A percentile compares a stretch with the other conserved stretches of the same genome.
phyloP scores from a whole-genome alignment of 2,888 invertebrate genomes.

The Xestia sexstrigata region DNA sequence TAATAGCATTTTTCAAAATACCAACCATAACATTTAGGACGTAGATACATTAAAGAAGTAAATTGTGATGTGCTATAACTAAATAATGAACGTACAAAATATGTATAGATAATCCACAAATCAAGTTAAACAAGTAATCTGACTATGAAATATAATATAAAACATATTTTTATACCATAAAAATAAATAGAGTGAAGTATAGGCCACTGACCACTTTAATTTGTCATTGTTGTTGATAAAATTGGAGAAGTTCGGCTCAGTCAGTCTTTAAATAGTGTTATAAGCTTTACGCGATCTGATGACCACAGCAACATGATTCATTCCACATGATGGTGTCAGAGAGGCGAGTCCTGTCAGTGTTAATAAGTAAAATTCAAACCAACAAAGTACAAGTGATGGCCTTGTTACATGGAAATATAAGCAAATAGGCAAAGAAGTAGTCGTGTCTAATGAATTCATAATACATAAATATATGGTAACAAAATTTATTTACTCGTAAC shows the following conservation, averaged over 20 bases:
- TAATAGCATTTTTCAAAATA: constrained; percentile 65
- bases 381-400: constrained; percentile 88
- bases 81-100: constrained; percentile 89
- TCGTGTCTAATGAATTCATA: constrained; percentile 75
- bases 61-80: constrained; percentile 85
- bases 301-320: constrained; percentile 81
- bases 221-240: constrained; percentile 71
- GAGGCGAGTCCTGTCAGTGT: constrained; percentile 68
- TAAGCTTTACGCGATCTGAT: constrained; percentile 80
- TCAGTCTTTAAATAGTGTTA: constrained; percentile 79
- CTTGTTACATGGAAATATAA: constrained; percentile 82
- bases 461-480: constrained; percentile 72
- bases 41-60: constrained; percentile 79
- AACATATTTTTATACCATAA: constrained; percentile 88
- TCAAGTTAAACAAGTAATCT: constrained; percentile 77
- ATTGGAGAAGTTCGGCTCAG: constrained; percentile 69
- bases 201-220: constrained; percentile 83
- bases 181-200: constrained; percentile 81
- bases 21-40: constrained; percentile 77
- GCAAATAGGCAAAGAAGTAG: constrained; percentile 77
- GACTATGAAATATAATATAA: constrained; percentile 74
- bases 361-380: constrained; percentile 76
- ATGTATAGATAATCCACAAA: constrained; percentile 83
- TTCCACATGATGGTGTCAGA: constrained; percentile 80
- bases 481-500: constrained; percentile 77